Conservation (phyloP, 2,797 vertebrate genomes). For the Mycteria americana region DNA sequence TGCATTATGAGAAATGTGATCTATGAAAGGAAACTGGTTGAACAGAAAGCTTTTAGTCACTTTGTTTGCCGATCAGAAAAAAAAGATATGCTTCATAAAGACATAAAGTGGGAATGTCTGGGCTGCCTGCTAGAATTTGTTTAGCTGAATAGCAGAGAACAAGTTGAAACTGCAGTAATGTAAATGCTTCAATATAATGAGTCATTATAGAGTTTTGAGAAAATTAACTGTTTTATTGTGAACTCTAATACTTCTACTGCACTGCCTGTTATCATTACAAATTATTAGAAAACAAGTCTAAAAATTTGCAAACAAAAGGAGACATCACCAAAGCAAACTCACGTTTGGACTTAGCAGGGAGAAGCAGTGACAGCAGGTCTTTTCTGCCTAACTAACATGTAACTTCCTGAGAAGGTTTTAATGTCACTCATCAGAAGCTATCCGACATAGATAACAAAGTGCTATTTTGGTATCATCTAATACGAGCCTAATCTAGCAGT, state of each 20-base stretch:
- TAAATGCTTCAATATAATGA: background rate
- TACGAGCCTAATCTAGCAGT: background rate
- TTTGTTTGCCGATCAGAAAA: background rate
- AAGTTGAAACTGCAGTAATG: background rate
- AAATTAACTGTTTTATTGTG: background rate
- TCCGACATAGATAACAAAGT: background rate
- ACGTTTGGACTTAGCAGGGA: background rate
- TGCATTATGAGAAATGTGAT: background rate
- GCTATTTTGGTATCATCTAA: background rate
- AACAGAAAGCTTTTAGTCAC: background rate
- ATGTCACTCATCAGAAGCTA: background rate
- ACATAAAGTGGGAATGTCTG: background rate
- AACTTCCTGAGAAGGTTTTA: background rate
- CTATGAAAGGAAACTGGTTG: background rate
- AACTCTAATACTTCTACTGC: background rate
- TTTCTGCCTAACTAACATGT: background rate
- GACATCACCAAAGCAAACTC: background rate
- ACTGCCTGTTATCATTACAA: background rate
- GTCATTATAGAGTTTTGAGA: background rate
- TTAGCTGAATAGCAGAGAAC: background rate
- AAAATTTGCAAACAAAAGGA: background rate
- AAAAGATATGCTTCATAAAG: background rate
- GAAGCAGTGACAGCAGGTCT: background rate
- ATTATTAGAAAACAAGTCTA: background rate
- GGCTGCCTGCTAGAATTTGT: background rate